These are phyloP conservation scores for Corythornis madagascariensis DNA, from an alignment of 2,113 vertebrate genomes.

Conservation along the genomic window DNA sequence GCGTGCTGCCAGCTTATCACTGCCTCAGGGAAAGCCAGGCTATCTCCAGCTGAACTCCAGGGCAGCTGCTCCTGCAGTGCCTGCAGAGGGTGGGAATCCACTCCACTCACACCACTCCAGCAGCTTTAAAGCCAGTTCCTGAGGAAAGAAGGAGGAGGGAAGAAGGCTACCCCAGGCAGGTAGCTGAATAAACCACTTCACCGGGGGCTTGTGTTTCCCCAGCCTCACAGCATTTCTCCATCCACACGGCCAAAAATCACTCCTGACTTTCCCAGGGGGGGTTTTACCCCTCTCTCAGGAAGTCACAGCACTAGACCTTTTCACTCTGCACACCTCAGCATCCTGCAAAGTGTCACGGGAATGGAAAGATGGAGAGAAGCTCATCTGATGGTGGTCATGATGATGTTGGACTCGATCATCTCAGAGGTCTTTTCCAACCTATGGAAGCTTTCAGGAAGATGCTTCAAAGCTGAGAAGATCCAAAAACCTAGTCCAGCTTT, in stretches of 20 bases:
- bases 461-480: not conserved
- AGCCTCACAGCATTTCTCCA: not conserved
- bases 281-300: not conserved
- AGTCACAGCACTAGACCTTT: not conserved
- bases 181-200: not conserved
- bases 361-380: not conserved
- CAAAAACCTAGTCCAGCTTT: not conserved
- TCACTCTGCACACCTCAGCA: not conserved
- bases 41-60: not conserved
- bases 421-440: too few species aligned
- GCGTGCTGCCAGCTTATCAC: not conserved
- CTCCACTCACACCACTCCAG: not conserved
- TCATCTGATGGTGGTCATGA: too few species aligned
- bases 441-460: not conserved
- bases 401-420: too few species aligned
- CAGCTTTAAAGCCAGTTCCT: not conserved
- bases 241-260: not conserved
- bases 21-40: not conserved
- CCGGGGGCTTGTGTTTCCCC: not conserved
- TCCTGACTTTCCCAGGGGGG: not conserved
- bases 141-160: not conserved
- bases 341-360: not conserved
- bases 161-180: fast-evolving
- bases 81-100: fast-evolving
- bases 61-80: not conserved